phyloP scores from a whole-genome alignment of 2,113 vertebrate genomes.

The Vulpes lagopus region DNA sequence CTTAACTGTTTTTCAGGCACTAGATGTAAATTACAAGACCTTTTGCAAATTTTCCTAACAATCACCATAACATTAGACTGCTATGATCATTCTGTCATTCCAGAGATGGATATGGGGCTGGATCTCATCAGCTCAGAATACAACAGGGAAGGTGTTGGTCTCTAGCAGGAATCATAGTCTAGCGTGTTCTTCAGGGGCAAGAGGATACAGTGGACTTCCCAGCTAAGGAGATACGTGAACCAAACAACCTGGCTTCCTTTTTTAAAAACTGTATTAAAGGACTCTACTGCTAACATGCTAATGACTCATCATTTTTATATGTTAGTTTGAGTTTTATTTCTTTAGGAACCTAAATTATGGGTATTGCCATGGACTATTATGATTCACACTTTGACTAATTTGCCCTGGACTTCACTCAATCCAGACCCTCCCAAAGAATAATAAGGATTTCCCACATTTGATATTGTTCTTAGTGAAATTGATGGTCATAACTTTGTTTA shows the following conservation, averaged over 20 bases:
- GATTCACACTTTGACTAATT: background rate
- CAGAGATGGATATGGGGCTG: background rate
- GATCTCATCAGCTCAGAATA: background rate
- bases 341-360: background rate
- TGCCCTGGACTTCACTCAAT: background rate
- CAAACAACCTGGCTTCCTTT: slow-evolving; percentile 11
- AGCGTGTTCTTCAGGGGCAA: background rate
- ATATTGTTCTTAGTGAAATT: background rate
- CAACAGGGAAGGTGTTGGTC: background rate
- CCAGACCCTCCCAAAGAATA: background rate
- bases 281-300: background rate
- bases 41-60: background rate
- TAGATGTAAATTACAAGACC: background rate
- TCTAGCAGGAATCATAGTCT: background rate
- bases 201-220: background rate
- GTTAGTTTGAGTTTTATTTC: slow-evolving; percentile 41
- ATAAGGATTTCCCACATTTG: background rate
- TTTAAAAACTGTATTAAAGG: background rate
- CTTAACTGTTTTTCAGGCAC: background rate
- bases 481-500: background rate
- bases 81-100: background rate
- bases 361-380: background rate
- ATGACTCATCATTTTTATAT: background rate
- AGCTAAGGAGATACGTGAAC: background rate
- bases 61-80: background rate